Evolutionary conservation across 1,140 invertebrate genomes (phyloP), one percentile per base, ranked within the genome.

Genomic region (Platyura marginata): DNA sequence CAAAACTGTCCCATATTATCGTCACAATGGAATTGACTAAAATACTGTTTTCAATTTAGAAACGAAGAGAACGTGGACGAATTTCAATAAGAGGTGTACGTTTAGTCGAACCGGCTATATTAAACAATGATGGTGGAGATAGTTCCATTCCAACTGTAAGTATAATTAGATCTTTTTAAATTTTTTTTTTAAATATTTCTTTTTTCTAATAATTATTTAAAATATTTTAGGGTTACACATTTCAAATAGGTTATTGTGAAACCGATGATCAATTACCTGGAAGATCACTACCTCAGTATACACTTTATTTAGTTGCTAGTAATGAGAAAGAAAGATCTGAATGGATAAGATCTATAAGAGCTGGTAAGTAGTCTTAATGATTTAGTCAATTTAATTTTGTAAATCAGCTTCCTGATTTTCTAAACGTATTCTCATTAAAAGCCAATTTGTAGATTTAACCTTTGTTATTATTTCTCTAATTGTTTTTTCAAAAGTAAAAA

Each of bases 1-100:
- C n/a, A n/a, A n/a, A n/a, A n/a, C n/a, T n/a, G n/a, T n/a, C n/a
- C n/a, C n/a, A n/a, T n/a, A n/a, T n/a, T n/a, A n/a, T n/a, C n/a
- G n/a, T n/a, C n/a, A n/a, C n/a, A n/a, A n/a, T n/a, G n/a, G n/a
- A n/a, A n/a, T n/a, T 38, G 36, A 21, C 11, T 38, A 18, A 38
- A 18, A 18, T 6, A 2, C 10, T 21, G 3, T 38, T 16, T 36
- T 16, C 47, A 47, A 66, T 67, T 21, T 62, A 84, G 79, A 74
- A 74, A 51, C 74, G 77, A 42, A 81, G 80, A 53, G 81, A 88
- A 63, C 77, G 81, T 50, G 83, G 85, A 21, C 72, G 81, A 41
- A 79, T 89, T 50, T 67, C 71, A 42, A 67, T 86, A 42, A 72
- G 72, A 47, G 68, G 67, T 47, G 75, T 88, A 41, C 75, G 77